phyloP scores from a whole-genome alignment of 2,888 invertebrate genomes.

The Stramonita haemastoma region DNA sequence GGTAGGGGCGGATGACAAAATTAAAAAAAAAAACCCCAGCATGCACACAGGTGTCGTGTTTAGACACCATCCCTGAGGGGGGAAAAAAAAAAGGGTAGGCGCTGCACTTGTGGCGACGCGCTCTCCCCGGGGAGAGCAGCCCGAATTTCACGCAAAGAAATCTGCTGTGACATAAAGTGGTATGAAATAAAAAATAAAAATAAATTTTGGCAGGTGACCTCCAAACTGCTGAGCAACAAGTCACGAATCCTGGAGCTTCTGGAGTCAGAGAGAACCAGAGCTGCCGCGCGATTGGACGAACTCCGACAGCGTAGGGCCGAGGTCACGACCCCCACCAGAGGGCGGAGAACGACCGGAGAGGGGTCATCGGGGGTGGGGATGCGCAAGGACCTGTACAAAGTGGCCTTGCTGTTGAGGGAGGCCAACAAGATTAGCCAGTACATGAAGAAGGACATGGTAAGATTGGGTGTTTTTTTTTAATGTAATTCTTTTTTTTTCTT shows the following conservation, averaged over 20 bases:
- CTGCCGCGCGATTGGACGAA: conserved; percentile 57
- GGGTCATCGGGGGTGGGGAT: not conserved
- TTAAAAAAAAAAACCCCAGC: too few species aligned
- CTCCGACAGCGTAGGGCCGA: conserved; percentile 61
- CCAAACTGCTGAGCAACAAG: conserved; percentile 47
- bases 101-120: too few species aligned
- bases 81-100: too few species aligned
- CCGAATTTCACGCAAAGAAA: too few species aligned
- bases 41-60: too few species aligned
- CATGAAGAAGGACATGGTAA: conserved; percentile 71
- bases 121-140: too few species aligned
- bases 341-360: not conserved
- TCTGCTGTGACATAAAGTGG: too few species aligned
- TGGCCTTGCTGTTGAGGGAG: conserved; percentile 71
- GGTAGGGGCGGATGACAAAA: not conserved
- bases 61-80: too few species aligned
- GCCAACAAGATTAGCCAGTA: conserved; percentile 76
- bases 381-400: conserved; percentile 68
- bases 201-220: conserved; percentile 7
- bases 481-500: not conserved
- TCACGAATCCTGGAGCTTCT: conserved; percentile 62
- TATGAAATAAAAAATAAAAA: too few species aligned
- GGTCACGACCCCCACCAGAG: conserved; percentile 45
- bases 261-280: conserved; percentile 60
- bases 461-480: conserved; percentile 17